phyloP scores from a whole-genome alignment of 2,797 vertebrate genomes.

The Crenichthys baileyi region DNA sequence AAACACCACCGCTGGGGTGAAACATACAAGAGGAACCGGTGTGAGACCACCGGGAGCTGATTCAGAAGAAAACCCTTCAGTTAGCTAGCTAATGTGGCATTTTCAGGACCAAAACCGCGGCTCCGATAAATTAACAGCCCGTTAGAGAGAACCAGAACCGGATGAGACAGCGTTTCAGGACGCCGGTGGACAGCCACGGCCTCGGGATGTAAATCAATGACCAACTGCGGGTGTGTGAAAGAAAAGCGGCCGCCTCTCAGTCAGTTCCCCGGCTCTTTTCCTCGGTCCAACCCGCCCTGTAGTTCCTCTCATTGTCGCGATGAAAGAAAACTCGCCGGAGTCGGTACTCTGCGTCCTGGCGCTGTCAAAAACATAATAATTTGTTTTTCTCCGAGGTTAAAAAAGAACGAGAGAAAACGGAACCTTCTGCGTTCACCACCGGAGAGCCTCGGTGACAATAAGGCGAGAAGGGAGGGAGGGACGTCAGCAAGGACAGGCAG shows the following conservation, averaged over 20 bases:
- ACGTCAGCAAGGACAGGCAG: conserved; percentile 60
- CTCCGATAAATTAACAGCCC: conserved; percentile 22
- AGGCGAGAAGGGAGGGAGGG: conserved; percentile 58
- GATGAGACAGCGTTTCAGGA: neutral
- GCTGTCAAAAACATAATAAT: conserved; percentile 1
- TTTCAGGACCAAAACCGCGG: conserved; percentile 13
- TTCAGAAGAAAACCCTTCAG: conserved; percentile 16
- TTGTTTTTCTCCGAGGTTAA: neutral
- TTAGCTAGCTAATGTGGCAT: conserved; percentile 29
- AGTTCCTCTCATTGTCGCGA: neutral
- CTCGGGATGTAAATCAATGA: conserved; percentile 26
- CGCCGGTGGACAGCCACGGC: neutral
- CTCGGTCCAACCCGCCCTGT: conserved; percentile 1
- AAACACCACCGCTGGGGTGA: neutral
- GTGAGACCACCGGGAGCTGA: conserved; percentile 23
- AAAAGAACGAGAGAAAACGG: conserved; percentile 23
- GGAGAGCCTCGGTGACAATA: conserved; percentile 62
- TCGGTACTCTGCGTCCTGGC: neutral
- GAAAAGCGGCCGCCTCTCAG: conserved; percentile 40
- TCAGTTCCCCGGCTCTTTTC: conserved; percentile 30
- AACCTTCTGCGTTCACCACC: conserved; percentile 15
- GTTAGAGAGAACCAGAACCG: conserved; percentile 5
- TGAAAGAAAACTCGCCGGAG: conserved; percentile 11
- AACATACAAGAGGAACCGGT: neutral
- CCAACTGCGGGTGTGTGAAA: conserved; percentile 25